phyloP scores from a whole-genome alignment of 2,797 vertebrate genomes.

The Lepus townsendii region DNA sequence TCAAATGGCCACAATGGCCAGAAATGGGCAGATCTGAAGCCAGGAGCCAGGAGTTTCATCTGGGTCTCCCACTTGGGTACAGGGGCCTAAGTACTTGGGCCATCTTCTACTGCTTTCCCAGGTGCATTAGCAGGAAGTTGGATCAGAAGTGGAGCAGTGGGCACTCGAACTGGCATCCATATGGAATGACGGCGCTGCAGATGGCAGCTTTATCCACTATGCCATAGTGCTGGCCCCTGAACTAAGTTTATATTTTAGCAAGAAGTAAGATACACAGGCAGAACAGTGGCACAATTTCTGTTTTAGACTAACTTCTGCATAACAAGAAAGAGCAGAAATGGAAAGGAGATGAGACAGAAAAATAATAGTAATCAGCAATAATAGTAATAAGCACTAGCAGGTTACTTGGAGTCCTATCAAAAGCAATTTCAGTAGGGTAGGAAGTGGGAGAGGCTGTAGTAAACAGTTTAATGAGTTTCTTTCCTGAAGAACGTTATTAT shows the following conservation, averaged over 20 bases:
- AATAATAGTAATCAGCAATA: slow-evolving; percentile 10
- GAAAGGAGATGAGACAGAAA: slow-evolving; percentile 23
- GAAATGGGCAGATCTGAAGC: no score
- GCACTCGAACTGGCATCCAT: no score
- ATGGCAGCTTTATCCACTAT: no score
- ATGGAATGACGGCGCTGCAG: no score
- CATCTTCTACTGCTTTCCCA: no score
- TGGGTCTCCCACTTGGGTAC: no score
- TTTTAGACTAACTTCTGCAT: slow-evolving; percentile 33
- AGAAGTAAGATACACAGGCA: slow-evolving; percentile 26
- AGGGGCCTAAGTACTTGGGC: no score
- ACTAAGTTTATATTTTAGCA: slow-evolving; percentile 8
- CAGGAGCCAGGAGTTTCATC: no score
- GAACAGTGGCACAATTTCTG: background rate
- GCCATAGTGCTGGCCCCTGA: background rate
- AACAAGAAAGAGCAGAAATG: background rate
- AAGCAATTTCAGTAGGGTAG: background rate
- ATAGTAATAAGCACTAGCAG: slow-evolving; percentile 27
- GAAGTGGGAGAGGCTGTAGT: background rate
- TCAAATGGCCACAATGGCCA: no score
- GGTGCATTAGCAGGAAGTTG: no score
- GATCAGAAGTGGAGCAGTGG: no score
- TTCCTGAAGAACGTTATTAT: slow-evolving; percentile 35
- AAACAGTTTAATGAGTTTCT: slow-evolving; percentile 39
- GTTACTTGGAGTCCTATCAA: background rate